Evolutionary conservation across 2,888 invertebrate species (phyloP).

Genomic region (Fabriciana adippe): DNA sequence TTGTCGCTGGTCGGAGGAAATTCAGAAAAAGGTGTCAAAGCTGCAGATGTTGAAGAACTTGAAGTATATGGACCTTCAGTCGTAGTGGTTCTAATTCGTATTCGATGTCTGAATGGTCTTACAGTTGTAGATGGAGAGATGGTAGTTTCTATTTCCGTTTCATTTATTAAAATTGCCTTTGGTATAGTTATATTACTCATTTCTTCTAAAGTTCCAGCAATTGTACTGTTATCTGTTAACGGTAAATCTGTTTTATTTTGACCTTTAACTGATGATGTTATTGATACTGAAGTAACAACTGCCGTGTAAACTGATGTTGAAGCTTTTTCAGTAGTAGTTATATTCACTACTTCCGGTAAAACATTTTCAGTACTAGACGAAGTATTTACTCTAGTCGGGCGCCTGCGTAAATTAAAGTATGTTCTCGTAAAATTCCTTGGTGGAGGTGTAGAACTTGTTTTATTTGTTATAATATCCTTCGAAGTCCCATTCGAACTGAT

Average conservation of each 20-base stretch:
- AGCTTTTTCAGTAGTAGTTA: slow-evolving; percentile 71
- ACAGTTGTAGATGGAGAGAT: slow-evolving; percentile 44
- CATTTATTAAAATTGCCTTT: slow-evolving; percentile 51
- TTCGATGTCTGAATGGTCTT: slow-evolving; percentile 61
- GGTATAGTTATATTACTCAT: slow-evolving; percentile 50
- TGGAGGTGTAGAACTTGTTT: slow-evolving; percentile 50
- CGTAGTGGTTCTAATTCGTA: slow-evolving; percentile 72
- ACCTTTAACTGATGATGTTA: slow-evolving; percentile 78
- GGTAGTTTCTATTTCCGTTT: slow-evolving; percentile 55
- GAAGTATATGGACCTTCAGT: slow-evolving; percentile 58
- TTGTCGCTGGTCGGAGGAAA: slow-evolving; percentile 61
- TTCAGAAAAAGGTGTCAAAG: slow-evolving; percentile 52
- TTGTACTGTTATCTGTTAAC: slow-evolving; percentile 56
- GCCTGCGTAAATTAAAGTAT: slow-evolving; percentile 65
- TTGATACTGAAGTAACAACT: slow-evolving; percentile 78
- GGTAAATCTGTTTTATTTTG: slow-evolving; percentile 68
- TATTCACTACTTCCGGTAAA: slow-evolving; percentile 48
- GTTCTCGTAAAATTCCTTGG: slow-evolving; percentile 67
- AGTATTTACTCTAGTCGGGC: slow-evolving; percentile 63
- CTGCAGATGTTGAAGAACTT: slow-evolving; percentile 47
- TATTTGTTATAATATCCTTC: slow-evolving; percentile 49
- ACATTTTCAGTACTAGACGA: slow-evolving; percentile 59
- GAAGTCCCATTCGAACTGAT: slow-evolving; percentile 23
- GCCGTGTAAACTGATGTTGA: slow-evolving; percentile 79
- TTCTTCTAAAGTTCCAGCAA: slow-evolving; percentile 43